phyloP scores from a whole-genome alignment of 1,140 invertebrate species.

The Portunus trituberculatus region DNA sequence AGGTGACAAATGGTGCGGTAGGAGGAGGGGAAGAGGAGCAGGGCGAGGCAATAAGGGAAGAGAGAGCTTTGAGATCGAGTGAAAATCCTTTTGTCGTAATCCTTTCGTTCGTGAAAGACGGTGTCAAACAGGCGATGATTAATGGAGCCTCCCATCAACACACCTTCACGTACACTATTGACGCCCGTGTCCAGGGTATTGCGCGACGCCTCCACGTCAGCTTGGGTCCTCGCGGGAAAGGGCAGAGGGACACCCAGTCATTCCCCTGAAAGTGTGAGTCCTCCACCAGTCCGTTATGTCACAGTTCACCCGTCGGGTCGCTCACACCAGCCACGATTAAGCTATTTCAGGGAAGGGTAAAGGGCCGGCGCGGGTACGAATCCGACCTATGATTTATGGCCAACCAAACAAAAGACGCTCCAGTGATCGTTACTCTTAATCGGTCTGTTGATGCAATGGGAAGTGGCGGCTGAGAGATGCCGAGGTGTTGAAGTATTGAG shows the following conservation, averaged over 20 bases:
- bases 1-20: background rate
- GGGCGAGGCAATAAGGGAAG: background rate
- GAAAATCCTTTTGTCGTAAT: background rate
- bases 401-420: background rate
- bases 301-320: background rate
- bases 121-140: background rate
- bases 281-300: background rate
- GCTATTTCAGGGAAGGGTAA: background rate
- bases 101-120: background rate
- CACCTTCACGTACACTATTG: background rate
- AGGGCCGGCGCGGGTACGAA: background rate
- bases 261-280: background rate
- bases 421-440: background rate
- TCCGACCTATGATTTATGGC: background rate
- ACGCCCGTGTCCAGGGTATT: too few relatives aligned
- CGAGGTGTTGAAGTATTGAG: background rate
- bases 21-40: background rate
- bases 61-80: background rate
- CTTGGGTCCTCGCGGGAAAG: background rate
- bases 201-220: too few relatives aligned
- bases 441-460: background rate
- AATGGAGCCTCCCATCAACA: constrained; percentile 1
- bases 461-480: background rate
- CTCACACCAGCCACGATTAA: background rate
- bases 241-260: background rate